Evolutionary conservation across 1,140 invertebrate species (phyloP), one percentile per base, ranked within the genome.

Genomic region (Cydia strobilella): DNA sequence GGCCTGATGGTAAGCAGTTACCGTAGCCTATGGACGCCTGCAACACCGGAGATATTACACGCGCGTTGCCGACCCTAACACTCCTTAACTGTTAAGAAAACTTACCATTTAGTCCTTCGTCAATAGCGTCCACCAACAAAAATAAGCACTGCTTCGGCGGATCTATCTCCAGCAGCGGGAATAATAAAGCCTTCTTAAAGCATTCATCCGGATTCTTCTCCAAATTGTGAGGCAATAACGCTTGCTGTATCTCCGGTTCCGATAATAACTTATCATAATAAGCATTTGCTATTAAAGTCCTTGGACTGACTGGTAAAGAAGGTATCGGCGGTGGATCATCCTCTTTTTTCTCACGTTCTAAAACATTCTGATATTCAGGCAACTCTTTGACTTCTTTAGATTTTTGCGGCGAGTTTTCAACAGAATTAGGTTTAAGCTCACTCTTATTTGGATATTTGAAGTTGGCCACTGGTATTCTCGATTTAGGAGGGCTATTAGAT

Each of bases 71-170:
- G n/a, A n/a, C n/a, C n/a, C n/a, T n/a, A n/a, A n/a, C n/a, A n/a
- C n/a, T n/a, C n/a, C n/a, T n/a, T n/a, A n/a, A n/a, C n/a, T n/a
- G n/a, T n/a, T n/a, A n/a, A n/a, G 3, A 13, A 12, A 45, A 20
- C 84, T 79, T 12, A 91, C 87, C 88, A 13, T 77, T 83, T 6
- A 72, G 7, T 42, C 88, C 88, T 86, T 98, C 98, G 87, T 99
- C 98, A 23, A 99, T 97, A 0, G 97, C 98, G 85, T 99, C 98
- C 1, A 99, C 97, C 10, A 99, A 88, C 12, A 99, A 93, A 80
- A 98, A 96, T 75, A 98, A 94, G 20, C 96, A 96, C 65, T 96
- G 96, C 79, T 98, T 97, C 2, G 96, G 96, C 48, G 95, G 96
- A 77, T 96, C 96, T 1, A 97, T 95, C 87, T 97, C 97, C n/a